Evolutionary conservation across 2,888 invertebrate genomes (phyloP).

Genomic region (Meliscaeva auricollis): DNA sequence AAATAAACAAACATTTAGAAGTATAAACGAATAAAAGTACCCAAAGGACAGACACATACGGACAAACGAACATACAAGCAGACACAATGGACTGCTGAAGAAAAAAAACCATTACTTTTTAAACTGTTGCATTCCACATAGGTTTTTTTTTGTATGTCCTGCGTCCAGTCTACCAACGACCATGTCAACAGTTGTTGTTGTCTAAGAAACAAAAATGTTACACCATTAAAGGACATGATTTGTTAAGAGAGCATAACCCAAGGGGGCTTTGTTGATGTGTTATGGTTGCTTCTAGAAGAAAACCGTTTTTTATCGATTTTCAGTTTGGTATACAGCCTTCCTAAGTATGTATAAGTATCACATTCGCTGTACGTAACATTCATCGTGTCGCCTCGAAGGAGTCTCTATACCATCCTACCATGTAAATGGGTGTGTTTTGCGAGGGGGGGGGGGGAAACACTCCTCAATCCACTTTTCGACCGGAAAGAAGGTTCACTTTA

Average conservation of each 20-base stretch:
- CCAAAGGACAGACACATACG: constrained; percentile 29
- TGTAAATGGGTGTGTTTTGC: neutral
- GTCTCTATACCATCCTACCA: neutral
- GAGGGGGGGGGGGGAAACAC: neutral
- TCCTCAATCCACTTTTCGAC: neutral
- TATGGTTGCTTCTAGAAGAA: constrained; percentile 32
- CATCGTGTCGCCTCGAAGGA: neutral
- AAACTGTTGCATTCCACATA: constrained; percentile 61
- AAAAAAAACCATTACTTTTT: constrained; percentile 32
- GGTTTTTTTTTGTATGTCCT: neutral
- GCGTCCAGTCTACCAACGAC: neutral
- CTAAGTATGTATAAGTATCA: neutral
- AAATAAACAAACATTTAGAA: neutral
- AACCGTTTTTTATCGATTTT: constrained; percentile 61
- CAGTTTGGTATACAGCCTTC: neutral
- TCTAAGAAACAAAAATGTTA: constrained; percentile 48
- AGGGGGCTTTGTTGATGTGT: constrained; percentile 26
- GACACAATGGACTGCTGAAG: neutral
- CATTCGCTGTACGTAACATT: neutral
- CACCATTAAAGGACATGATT: constrained; percentile 61
- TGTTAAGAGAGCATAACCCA: constrained; percentile 47
- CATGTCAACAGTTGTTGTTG: neutral
- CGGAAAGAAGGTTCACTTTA: constrained; percentile 28
- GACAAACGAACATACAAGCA: no score
- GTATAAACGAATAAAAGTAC: constrained; percentile 27